phyloP scores from a whole-genome alignment of 2,888 invertebrate species.

The Harpalus rufipes region DNA sequence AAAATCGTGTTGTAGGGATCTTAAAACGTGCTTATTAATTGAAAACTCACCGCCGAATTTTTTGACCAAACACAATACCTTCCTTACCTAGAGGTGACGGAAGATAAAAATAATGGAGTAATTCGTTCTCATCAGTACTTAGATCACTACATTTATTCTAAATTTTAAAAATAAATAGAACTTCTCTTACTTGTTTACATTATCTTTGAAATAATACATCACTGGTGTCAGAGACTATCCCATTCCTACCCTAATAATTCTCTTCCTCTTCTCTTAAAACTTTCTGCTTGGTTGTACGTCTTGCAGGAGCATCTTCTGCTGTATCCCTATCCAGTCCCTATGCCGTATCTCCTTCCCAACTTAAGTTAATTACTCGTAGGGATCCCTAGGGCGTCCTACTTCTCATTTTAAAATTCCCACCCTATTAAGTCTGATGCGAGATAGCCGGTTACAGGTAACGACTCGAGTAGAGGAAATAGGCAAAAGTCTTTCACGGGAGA shows the following conservation, averaged over 20 bases:
- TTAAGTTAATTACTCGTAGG: constrained; percentile 50
- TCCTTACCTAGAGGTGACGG: too few relatives aligned
- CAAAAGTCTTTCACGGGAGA: neutral
- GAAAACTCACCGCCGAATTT: too few relatives aligned
- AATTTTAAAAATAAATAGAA: too few relatives aligned
- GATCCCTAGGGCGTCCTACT: constrained; percentile 33
- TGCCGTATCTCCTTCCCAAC: constrained; percentile 30
- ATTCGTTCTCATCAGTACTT: too few relatives aligned
- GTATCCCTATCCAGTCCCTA: neutral
- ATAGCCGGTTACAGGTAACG: neutral
- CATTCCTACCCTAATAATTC: constrained; percentile 6
- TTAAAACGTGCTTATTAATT: too few relatives aligned
- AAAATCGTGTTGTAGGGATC: too few relatives aligned
- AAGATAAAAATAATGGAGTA: too few relatives aligned
- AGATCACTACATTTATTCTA: too few relatives aligned
- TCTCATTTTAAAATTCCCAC: constrained; percentile 53
- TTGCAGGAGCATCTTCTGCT: neutral
- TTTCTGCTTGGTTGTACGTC: constrained; percentile 7
- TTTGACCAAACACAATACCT: too few relatives aligned
- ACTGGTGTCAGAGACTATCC: too few relatives aligned
- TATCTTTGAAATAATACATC: too few relatives aligned
- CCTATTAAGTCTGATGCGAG: constrained; percentile 49
- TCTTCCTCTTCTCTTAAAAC: constrained; percentile 22
- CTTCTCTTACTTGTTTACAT: too few relatives aligned
- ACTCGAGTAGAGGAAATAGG: neutral